Evolutionary conservation across 37 sponge, comb jelly and placozoan species (phyloP).

Genomic region (Chondrilla cf. caribensis): DNA sequence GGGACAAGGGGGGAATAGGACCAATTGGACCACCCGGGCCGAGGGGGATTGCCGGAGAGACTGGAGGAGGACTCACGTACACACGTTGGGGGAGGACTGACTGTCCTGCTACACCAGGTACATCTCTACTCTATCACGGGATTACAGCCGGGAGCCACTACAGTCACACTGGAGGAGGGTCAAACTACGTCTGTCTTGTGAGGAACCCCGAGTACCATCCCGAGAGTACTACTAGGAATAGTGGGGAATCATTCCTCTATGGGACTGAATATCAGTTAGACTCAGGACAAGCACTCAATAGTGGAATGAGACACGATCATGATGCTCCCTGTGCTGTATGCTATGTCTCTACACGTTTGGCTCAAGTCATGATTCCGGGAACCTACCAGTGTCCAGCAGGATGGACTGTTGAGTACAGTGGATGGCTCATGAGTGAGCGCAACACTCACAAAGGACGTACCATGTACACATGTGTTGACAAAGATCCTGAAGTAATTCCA

Average conservation of each 20-base stretch:
- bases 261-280: constrained; percentile 43
- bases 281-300: neutral
- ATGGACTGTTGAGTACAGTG: constrained; percentile 59
- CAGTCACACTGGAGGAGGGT: constrained; percentile 39
- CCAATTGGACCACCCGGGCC: constrained; percentile 11
- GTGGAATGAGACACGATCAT: neutral
- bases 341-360: constrained; percentile 21
- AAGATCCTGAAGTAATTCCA: constrained; percentile 30
- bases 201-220: constrained; percentile 28
- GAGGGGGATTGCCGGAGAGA: constrained; percentile 21
- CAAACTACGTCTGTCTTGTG: constrained; percentile 48
- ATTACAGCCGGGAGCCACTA: constrained; percentile 7
- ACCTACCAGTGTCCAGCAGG: constrained; percentile 22
- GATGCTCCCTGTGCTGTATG: constrained; percentile 68
- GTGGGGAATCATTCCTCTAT: neutral
- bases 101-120: constrained; percentile 39
- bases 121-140: constrained; percentile 34
- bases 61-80: constrained; percentile 36
- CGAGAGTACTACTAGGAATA: neutral
- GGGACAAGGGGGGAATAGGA: constrained; percentile 16
- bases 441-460: constrained; percentile 1
- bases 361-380: constrained; percentile 44
- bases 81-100: constrained; percentile 48
- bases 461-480: constrained; percentile 54
- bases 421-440: constrained; percentile 43